Percentiles rank a stretch among this genome's conserved stretches.
Evolutionary conservation across 2,888 invertebrate genomes (phyloP).

Genomic region (Cryptocephalus primarius): DNA sequence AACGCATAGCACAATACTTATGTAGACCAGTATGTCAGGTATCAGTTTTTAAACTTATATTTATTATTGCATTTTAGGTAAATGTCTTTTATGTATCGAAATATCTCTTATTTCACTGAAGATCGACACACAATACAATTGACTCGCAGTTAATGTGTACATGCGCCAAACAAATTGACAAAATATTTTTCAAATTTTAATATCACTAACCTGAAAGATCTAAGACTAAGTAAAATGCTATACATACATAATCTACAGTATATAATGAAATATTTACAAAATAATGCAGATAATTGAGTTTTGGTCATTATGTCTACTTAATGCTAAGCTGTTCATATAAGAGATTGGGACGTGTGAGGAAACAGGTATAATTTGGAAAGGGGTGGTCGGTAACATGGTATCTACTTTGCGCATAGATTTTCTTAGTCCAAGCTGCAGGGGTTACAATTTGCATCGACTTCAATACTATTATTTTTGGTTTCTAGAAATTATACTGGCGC

Average conservation of each 20-base stretch:
- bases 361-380: too few relatives aligned
- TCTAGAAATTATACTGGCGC: too few relatives aligned
- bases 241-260: slow-evolving; percentile 40
- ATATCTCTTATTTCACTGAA: too few relatives aligned
- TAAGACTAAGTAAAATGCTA: slow-evolving; percentile 40
- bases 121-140: slow-evolving; percentile 35
- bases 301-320: slow-evolving; percentile 32
- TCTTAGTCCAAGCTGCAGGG: slow-evolving; percentile 14
- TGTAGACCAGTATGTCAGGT: not conserved
- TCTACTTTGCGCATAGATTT: slow-evolving; percentile 15
- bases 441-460: too few relatives aligned
- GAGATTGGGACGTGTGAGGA: not conserved
- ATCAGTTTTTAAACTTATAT: too few relatives aligned
- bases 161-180: slow-evolving; percentile 30
- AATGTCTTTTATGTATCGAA: too few relatives aligned
- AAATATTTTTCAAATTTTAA: slow-evolving; percentile 30
- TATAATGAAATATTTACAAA: slow-evolving; percentile 37
- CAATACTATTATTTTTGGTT: too few relatives aligned
- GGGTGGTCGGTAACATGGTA: slow-evolving; percentile 7
- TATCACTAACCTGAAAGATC: slow-evolving; percentile 37
- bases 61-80: too few relatives aligned
- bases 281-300: slow-evolving; percentile 31
- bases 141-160: slow-evolving; percentile 35
- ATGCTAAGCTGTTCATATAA: slow-evolving; percentile 30
- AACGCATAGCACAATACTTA: slow-evolving; percentile 20